These are phyloP conservation scores for Hydractinia echinata DNA, from an alignment of 30 jellyfish, hydroid and myxozoan species.

Conservation along the genomic window DNA sequence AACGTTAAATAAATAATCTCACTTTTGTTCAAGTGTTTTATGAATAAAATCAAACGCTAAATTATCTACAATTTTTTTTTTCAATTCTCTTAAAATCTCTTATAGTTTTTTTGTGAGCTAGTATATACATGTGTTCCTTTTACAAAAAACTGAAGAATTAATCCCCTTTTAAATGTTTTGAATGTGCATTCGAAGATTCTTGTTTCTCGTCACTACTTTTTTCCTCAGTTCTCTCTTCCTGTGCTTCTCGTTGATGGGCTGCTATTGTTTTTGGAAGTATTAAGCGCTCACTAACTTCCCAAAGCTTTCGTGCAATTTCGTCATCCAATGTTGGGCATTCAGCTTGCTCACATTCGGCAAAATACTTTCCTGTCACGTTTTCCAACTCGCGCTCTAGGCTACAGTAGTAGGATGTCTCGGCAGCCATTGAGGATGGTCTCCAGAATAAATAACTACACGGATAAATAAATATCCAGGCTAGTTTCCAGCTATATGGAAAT, in stretches of 20 bases:
- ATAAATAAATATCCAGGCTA: slow-evolving; percentile 1
- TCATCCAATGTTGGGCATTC: not conserved
- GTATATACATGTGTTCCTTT: too few species aligned
- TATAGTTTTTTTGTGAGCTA: too few species aligned
- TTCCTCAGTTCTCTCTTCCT: not conserved
- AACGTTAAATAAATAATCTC: too few species aligned
- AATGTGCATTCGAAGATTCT: not conserved
- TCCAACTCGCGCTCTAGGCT: slow-evolving; percentile 18
- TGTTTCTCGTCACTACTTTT: not conserved
- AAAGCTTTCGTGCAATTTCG: slow-evolving; percentile 16
- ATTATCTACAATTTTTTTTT: too few species aligned
- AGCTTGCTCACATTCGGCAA: slow-evolving; percentile 29
- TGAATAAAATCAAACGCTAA: too few species aligned
- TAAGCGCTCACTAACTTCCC: slow-evolving; percentile 40
- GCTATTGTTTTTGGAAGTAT: not conserved
- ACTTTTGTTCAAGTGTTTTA: too few species aligned
- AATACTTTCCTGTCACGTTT: slow-evolving; percentile 27
- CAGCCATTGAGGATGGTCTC: slow-evolving; percentile 29
- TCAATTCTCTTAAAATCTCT: too few species aligned
- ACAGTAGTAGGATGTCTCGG: slow-evolving; percentile 28
- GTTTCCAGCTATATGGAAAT: slow-evolving; percentile 33
- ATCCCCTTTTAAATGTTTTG: not conserved
- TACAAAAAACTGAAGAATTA: too few species aligned
- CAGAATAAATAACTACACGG: slow-evolving; percentile 28
- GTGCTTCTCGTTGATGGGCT: not conserved